phyloP scores from a whole-genome alignment of 2,797 vertebrate genomes.

The Anableps anableps region DNA sequence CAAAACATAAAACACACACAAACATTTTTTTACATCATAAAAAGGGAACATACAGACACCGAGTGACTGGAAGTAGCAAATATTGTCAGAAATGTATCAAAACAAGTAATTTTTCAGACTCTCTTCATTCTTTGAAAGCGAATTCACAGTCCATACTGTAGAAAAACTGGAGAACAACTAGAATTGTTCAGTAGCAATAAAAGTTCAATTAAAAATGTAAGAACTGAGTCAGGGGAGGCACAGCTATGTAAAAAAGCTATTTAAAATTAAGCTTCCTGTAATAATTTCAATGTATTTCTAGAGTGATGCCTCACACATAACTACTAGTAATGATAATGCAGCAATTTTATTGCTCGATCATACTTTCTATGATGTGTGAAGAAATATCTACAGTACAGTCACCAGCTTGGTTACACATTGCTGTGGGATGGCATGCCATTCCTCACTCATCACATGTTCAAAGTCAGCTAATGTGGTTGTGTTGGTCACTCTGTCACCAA shows the following conservation, averaged over 20 bases:
- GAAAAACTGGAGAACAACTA: background rate
- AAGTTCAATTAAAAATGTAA: background rate
- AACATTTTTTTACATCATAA: slow-evolving; percentile 3
- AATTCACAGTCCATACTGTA: background rate
- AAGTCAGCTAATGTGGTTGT: background rate
- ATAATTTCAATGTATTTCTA: background rate
- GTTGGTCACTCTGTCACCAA: background rate
- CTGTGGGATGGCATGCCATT: background rate
- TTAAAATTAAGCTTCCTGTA: background rate
- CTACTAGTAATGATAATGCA: background rate
- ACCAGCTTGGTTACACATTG: background rate
- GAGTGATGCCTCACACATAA: background rate
- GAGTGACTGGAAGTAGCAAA: background rate
- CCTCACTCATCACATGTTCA: background rate
- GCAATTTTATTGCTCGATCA: background rate
- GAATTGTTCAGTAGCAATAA: background rate
- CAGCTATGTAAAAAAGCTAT: background rate
- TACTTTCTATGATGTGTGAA: background rate
- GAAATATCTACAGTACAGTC: background rate
- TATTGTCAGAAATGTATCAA: background rate
- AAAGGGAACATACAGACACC: slow-evolving; percentile 9
- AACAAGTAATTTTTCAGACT: background rate
- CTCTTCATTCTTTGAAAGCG: background rate
- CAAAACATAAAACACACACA: slow-evolving; percentile 9
- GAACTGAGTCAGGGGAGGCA: background rate